These are phyloP conservation scores for Drosophila subpulchrella DNA, from an alignment of 1,140 invertebrate genomes.

Conservation along the genomic window DNA sequence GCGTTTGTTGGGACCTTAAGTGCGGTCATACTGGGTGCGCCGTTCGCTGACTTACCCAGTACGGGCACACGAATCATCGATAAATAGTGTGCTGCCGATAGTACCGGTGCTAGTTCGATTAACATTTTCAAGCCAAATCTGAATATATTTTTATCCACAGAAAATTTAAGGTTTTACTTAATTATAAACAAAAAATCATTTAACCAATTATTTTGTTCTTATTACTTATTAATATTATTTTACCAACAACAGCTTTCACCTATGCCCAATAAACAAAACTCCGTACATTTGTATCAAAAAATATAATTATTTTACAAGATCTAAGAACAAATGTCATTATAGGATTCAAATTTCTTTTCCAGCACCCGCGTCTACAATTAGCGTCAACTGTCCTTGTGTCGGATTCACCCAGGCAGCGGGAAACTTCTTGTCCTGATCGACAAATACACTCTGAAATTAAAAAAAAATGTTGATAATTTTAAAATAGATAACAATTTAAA, in stretches of 20 bases:
- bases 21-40: slow-evolving; percentile 27
- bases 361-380: slow-evolving; percentile 51
- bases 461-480: not conserved
- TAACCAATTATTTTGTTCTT: too few species aligned
- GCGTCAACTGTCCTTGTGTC: slow-evolving; percentile 49
- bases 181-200: too few species aligned
- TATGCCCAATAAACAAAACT: not conserved
- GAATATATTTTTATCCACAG: too few species aligned
- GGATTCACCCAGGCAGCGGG: slow-evolving; percentile 65
- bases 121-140: slow-evolving; percentile 4
- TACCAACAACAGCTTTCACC: not conserved
- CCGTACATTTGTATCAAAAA: not conserved
- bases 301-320: slow-evolving; percentile 30
- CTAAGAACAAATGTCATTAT: slow-evolving; percentile 9
- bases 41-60: not conserved
- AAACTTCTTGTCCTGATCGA: slow-evolving; percentile 44
- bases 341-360: slow-evolving; percentile 11
- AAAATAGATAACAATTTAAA: not conserved
- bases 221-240: too few species aligned
- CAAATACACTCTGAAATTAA: slow-evolving; percentile 54
- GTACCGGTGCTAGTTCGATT: too few species aligned
- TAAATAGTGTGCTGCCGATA: not conserved
- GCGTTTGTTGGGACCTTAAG: slow-evolving; percentile 21
- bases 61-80: slow-evolving; percentile 25
- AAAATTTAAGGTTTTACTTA: too few species aligned